A percentile compares a stretch with the other conserved stretches of the same genome.
These are phyloP conservation scores for Antheraea yamamai DNA, from an alignment of 2,888 invertebrate genomes.

Conservation along the genomic window DNA sequence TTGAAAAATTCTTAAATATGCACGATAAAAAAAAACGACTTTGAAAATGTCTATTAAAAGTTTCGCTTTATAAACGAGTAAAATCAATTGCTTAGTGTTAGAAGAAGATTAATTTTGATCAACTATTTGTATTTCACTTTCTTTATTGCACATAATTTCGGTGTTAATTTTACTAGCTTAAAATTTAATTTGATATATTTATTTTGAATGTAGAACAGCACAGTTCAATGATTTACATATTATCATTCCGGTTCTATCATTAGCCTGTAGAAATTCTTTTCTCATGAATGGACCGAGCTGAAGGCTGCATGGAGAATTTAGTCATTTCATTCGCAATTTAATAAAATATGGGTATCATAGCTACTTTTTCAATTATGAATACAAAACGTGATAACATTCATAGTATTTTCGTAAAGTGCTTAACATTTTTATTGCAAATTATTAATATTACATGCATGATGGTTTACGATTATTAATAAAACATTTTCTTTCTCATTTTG, in stretches of 20 bases:
- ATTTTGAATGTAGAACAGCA: slow-evolving; percentile 59
- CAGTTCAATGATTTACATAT: slow-evolving; percentile 52
- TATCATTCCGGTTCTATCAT: slow-evolving; percentile 59
- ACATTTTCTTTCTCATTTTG: slow-evolving; percentile 35
- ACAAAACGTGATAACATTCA: slow-evolving; percentile 24
- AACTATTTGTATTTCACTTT: slow-evolving; percentile 67
- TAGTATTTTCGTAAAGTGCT: slow-evolving; percentile 29
- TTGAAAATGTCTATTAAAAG: slow-evolving; percentile 61
- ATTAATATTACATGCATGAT: slow-evolving; percentile 54
- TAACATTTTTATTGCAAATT: slow-evolving; percentile 30
- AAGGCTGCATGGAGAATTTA: slow-evolving; percentile 67
- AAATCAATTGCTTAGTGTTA: slow-evolving; percentile 74
- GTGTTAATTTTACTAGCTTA: slow-evolving; percentile 62
- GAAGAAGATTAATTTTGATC: slow-evolving; percentile 42
- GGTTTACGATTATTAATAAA: slow-evolving; percentile 36
- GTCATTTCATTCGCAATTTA: slow-evolving; percentile 44
- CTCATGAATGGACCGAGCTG: slow-evolving; percentile 65
- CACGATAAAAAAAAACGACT: slow-evolving; percentile 66
- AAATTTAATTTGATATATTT: slow-evolving; percentile 51
- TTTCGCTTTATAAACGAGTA: slow-evolving; percentile 72
- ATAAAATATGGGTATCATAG: slow-evolving; percentile 25
- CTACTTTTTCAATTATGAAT: not conserved
- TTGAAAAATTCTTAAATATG: slow-evolving; percentile 75
- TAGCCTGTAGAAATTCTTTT: slow-evolving; percentile 70
- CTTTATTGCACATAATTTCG: slow-evolving; percentile 75